Percentiles rank a stretch among this genome's conserved stretches.
Evolutionary conservation across 1,140 invertebrate genomes (phyloP).

Genomic region (Sogatella furcifera): DNA sequence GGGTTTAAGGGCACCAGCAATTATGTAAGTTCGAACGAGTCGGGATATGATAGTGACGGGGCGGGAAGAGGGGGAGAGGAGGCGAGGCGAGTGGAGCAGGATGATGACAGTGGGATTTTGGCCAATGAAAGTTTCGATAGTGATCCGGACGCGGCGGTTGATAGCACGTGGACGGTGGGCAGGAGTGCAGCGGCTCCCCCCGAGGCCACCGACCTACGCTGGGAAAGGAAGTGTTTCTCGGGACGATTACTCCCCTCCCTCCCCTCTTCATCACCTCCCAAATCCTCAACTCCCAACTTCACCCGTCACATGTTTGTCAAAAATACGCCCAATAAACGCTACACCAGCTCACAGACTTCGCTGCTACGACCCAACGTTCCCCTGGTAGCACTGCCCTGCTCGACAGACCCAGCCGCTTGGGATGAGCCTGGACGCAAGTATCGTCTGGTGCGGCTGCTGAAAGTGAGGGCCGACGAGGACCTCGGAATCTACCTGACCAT

Average conservation of each 20-base stretch:
- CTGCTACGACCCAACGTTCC: not conserved
- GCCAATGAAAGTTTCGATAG: constrained; percentile 29
- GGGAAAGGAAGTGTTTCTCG: constrained; percentile 13
- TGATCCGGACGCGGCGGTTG: constrained; percentile 6
- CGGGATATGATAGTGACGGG: constrained; percentile 72
- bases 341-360: not conserved
- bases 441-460: constrained; percentile 34
- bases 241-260: constrained; percentile 8
- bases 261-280: not conserved
- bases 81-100: constrained; percentile 8
- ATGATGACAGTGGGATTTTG: constrained; percentile 29
- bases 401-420: not conserved
- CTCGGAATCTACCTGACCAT: constrained; percentile 58
- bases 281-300: constrained; percentile 14
- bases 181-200: too few relatives aligned
- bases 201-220: not conserved
- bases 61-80: constrained; percentile 24
- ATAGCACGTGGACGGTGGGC: not conserved
- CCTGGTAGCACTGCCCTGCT: not conserved
- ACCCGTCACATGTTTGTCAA: constrained; percentile 23
- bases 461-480: constrained; percentile 50
- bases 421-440: constrained; percentile 29
- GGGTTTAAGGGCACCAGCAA: constrained; percentile 24
- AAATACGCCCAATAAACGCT: constrained; percentile 8
- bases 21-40: constrained; percentile 71